Conservation (phyloP, 2,888 invertebrate genomes). For the Dendrolimus pini region DNA sequence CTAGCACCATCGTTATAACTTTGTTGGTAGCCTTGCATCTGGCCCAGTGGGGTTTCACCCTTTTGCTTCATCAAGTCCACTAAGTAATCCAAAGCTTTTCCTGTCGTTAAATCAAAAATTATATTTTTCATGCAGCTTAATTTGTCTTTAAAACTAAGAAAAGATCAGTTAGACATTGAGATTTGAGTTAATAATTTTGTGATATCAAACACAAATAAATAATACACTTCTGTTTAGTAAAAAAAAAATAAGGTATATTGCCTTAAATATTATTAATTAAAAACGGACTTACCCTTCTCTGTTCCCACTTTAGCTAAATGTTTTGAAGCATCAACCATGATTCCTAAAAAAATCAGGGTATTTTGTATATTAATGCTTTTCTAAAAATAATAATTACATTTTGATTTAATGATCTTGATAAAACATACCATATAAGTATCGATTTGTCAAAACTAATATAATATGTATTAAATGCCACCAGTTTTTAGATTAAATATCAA, state of each 20-base stretch:
- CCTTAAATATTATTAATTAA: background rate
- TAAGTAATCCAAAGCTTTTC: conserved; percentile 40
- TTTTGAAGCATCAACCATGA: conserved; percentile 36
- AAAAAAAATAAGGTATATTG: conserved; percentile 1
- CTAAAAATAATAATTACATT: too few species aligned
- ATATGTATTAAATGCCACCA: too few species aligned
- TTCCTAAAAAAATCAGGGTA: conserved; percentile 23
- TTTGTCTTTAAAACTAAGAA: too few species aligned
- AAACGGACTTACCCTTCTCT: conserved; percentile 34
- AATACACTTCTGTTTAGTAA: background rate
- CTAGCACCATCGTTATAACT: conserved; percentile 39
- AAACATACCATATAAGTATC: too few species aligned
- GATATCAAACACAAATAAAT: too few species aligned
- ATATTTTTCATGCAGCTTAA: too few species aligned
- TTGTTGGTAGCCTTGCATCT: conserved; percentile 46
- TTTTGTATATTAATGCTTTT: too few species aligned
- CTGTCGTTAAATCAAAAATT: conserved; percentile 16
- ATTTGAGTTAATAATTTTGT: too few species aligned
- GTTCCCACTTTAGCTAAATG: conserved; percentile 43
- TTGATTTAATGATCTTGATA: too few species aligned
- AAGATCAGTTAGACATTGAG: too few species aligned
- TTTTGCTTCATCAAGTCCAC: conserved; percentile 40
- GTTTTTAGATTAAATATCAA: too few species aligned
- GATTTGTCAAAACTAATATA: too few species aligned
- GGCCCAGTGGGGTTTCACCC: conserved; percentile 32